Base-by-base conservation (phyloP, 2,113 vertebrate genomes). In the Fukomys damarensis region DNA sequence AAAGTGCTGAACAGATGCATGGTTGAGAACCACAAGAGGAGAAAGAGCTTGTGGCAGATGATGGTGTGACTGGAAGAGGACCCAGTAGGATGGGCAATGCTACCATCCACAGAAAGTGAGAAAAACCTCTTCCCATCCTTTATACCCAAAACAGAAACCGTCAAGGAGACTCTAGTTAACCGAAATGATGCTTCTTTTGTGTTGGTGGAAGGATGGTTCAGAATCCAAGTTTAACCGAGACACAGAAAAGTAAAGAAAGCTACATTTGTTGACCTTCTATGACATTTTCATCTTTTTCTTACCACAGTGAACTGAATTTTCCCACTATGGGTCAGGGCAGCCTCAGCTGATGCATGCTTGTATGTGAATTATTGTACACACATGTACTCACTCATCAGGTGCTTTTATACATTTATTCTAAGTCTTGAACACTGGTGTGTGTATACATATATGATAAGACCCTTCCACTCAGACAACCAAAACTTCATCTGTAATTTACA, bases 341-440 rank as follows among this genome's bases (percentile, higher is more conserved):
- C 41, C 56, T 24, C 41, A 38, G 56, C 28, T 63, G 28, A 32
- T 59, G n/a, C 38, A 43, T 12, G 43, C 9, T 43, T 12, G 14
- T 46, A 17, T 49, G 11, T 35, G 82, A 66, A 58, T 80, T 82
- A 87, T 26, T 41, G 5, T 49, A 43, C 54, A 72, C 65, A 89
- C 8, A 43, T 58, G 68, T 46, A 72, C 72, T 41, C n/a, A 61
- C 52, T 58, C 32, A 38, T 59, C 63, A 76, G 52, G 32, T 76
- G n/a, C 74, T 82, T 76, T 77, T 91, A 84, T 49, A 43, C n/a
- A 81, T 81, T 89, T 70, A 61, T n/a, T 46, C 43, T 88, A 43
- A 84, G 22, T 88, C 77, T 61, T 84, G 24, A 92, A 35, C 72
- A 74, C 32, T 22, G 35, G 65, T 41, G 58, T 86, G 20, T 9